A percentile compares a stretch with the other conserved stretches of the same genome.
Evolutionary conservation across 2,888 invertebrate genomes (phyloP).

Genomic region (Incurvaria masculella): DNA sequence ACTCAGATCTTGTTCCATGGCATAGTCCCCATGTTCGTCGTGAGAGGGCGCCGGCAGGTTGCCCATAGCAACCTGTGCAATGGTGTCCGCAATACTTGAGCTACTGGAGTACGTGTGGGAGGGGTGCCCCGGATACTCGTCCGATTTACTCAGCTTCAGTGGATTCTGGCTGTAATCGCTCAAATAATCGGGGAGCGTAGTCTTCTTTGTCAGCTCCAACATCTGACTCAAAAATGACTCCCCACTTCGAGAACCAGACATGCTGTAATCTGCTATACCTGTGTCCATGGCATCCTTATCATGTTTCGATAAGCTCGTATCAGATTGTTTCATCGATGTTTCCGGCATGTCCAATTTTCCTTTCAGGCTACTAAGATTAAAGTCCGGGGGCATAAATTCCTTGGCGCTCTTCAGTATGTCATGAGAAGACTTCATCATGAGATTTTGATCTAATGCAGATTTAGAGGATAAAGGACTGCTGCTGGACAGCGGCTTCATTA

Average conservation of each 20-base stretch:
- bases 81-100: conserved; percentile 40
- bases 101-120: conserved; percentile 42
- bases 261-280: conserved; percentile 44
- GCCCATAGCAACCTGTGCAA: conserved; percentile 44
- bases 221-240: conserved; percentile 52
- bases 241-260: conserved; percentile 29
- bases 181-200: conserved; percentile 49
- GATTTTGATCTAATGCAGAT: conserved; percentile 40
- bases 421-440: conserved; percentile 45
- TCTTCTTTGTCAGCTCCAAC: conserved; percentile 52
- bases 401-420: conserved; percentile 41
- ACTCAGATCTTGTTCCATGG: conserved; percentile 40
- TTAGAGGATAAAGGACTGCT: conserved; percentile 54
- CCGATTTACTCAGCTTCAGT: conserved; percentile 57
- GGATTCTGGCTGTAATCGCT: conserved; percentile 53
- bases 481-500: conserved; percentile 58
- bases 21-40: conserved; percentile 41
- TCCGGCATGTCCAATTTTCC: conserved; percentile 46
- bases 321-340: conserved; percentile 39
- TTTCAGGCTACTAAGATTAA: conserved; percentile 46
- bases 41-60: conserved; percentile 33
- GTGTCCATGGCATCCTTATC: conserved; percentile 39
- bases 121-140: conserved; percentile 50
- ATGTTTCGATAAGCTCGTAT: conserved; percentile 47
- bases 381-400: conserved; percentile 52